These are phyloP conservation scores for Electrona antarctica DNA, from an alignment of 2,113 vertebrate genomes.

Conservation along the genomic window DNA sequence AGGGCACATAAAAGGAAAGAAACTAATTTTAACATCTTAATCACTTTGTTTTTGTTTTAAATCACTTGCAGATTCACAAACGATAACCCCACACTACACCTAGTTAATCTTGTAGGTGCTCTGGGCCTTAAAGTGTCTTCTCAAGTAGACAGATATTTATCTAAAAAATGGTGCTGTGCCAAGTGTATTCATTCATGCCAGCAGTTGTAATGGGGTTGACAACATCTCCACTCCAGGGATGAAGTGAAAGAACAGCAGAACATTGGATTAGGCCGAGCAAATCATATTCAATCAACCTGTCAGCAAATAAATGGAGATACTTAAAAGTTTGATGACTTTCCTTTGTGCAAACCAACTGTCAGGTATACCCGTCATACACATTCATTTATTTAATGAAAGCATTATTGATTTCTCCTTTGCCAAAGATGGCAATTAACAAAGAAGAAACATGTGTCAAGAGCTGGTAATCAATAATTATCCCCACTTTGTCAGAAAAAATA, in stretches of 20 bases:
- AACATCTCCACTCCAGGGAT: slow-evolving; percentile 75
- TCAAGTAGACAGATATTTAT: slow-evolving; percentile 77
- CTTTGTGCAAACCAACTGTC: slow-evolving; percentile 30
- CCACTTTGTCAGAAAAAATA: slow-evolving; percentile 45
- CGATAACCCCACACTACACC: slow-evolving; percentile 34
- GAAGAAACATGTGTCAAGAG: slow-evolving; percentile 42
- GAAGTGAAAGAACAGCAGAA: slow-evolving; percentile 67
- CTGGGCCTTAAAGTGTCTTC: slow-evolving; percentile 64
- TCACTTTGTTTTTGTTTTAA: slow-evolving; percentile 43
- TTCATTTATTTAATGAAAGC: slow-evolving; percentile 59
- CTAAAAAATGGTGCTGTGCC: slow-evolving; percentile 67
- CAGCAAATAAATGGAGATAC: slow-evolving; percentile 50
- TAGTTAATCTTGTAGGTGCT: slow-evolving; percentile 69
- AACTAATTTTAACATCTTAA: slow-evolving; percentile 25
- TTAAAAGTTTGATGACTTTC: slow-evolving; percentile 61
- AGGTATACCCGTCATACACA: slow-evolving; percentile 18
- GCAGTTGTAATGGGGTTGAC: slow-evolving; percentile 76
- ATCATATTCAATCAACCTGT: slow-evolving; percentile 63
- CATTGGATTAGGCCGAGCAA: slow-evolving; percentile 48
- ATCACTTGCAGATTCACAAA: slow-evolving; percentile 62
- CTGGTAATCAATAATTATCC: slow-evolving; percentile 65
- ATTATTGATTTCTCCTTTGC: slow-evolving; percentile 68
- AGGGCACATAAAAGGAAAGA: slow-evolving; percentile 6
- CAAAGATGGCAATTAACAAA: slow-evolving; percentile 63
- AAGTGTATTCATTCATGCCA: slow-evolving; percentile 69